These are phyloP conservation scores for Epicauta chinensis DNA, from an alignment of 1,140 invertebrate genomes.

Conservation along the genomic window DNA sequence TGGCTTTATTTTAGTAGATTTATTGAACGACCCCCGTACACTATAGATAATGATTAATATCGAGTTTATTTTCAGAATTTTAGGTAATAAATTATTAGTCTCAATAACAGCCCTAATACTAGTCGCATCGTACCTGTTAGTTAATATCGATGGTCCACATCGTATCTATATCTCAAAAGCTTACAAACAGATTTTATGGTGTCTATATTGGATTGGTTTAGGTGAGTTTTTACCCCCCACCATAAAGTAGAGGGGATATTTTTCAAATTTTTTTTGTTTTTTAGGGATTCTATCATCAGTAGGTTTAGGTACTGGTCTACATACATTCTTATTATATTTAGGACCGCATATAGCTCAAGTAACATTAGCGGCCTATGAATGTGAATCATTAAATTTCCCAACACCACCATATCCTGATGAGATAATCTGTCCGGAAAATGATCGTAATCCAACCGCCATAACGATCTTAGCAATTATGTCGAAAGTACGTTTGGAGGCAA, in stretches of 20 bases:
- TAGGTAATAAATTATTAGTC: constrained; percentile 47
- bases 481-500: constrained; percentile 93
- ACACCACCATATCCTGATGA: constrained; percentile 84
- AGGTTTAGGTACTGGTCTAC: constrained; percentile 94
- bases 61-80: constrained; percentile 44
- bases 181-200: constrained; percentile 60
- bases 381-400: constrained; percentile 89
- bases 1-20: no score
- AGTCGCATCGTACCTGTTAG: constrained; percentile 41
- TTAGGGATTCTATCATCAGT: constrained; percentile 91
- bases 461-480: constrained; percentile 86
- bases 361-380: constrained; percentile 98
- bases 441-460: constrained; percentile 49
- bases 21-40: no score
- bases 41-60: constrained; percentile 7
- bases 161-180: constrained; percentile 43
- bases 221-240: constrained; percentile 15
- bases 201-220: constrained; percentile 89
- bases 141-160: constrained; percentile 46
- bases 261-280: constrained; percentile 11
- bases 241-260: not conserved
- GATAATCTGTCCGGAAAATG: constrained; percentile 68
- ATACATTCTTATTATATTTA: constrained; percentile 96
- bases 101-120: constrained; percentile 40
- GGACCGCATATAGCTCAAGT: constrained; percentile 90